phyloP scores from a whole-genome alignment of 1,140 invertebrate genomes.

The Calycopis cecrops region DNA sequence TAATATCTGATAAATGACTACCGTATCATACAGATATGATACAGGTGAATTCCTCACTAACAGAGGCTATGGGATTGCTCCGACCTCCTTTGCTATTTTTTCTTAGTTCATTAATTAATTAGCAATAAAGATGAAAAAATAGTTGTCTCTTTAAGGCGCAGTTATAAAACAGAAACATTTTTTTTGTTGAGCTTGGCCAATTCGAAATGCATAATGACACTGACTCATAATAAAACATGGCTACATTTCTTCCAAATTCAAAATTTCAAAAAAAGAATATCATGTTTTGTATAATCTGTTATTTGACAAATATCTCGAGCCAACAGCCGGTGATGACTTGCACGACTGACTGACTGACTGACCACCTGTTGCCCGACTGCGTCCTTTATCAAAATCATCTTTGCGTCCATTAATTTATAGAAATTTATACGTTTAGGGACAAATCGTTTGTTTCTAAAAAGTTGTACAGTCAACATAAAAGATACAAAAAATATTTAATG shows the following conservation, averaged over 20 bases:
- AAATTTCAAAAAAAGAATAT: slow-evolving; percentile 20
- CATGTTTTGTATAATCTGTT: slow-evolving; percentile 25
- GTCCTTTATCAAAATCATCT: slow-evolving; percentile 61
- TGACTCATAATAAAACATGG: too few relatives aligned
- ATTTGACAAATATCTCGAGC: slow-evolving; percentile 22
- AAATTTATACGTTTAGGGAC: slow-evolving; percentile 63
- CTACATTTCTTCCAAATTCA: not conserved
- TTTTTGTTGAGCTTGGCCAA: too few relatives aligned
- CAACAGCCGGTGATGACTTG: slow-evolving; percentile 39
- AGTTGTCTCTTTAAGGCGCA: too few relatives aligned
- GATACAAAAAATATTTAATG: not conserved
- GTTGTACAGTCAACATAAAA: slow-evolving; percentile 38
- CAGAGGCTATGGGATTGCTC: too few relatives aligned
- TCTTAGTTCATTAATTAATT: too few relatives aligned
- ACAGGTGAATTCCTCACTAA: too few relatives aligned
- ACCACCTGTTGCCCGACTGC: slow-evolving; percentile 60
- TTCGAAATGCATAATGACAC: too few relatives aligned
- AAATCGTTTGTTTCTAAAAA: slow-evolving; percentile 47
- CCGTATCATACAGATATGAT: too few relatives aligned
- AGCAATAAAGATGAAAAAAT: too few relatives aligned
- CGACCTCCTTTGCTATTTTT: too few relatives aligned
- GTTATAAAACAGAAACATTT: too few relatives aligned
- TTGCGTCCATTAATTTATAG: slow-evolving; percentile 58
- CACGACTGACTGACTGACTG: slow-evolving; percentile 33
- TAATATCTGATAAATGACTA: too few relatives aligned